Base-by-base conservation (phyloP, 1,140 invertebrate species). In the Plodia interpunctella region DNA sequence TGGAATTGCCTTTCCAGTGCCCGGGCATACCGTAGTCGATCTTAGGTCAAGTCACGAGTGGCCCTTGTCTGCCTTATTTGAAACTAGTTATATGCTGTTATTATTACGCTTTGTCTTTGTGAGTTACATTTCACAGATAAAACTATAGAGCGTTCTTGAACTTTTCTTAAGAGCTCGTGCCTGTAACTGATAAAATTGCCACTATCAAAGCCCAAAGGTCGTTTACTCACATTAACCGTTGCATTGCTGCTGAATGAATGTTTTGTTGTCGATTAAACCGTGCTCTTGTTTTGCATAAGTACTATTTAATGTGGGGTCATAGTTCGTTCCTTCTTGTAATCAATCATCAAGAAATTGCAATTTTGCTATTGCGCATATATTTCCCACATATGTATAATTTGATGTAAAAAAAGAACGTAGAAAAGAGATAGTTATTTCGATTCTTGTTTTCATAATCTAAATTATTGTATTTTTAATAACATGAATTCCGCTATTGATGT, bases 21-120 rank as follows among this genome's bases (percentile, higher is more conserved):
- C 49, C 54, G 68, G 57, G 53, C 66, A 50, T n/a, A 52, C 58
- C 56, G 63, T 50, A 55, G 44, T 35, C 61, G 69, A 67, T 73
- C 67, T 64, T 60, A 61, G 62, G 50, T 65, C 60, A 61, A 50
- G 5, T 52, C 59, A 28, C 58, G 30, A 32, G 30, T 55, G 58
- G 49, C 63, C 61, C 15, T 15, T 25, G 21, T 25, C 21, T 25
- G 38, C 13, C 10, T 44, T 5, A 58, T 44, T 25, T 58, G 51
- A 21, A 63, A 65, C 57, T 57, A 56, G 49, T 60, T 59, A 51
- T 44, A 55, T 59, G 49, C 44, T n/a, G 50, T 55, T 3, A 1
- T 44, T 44, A n/a, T 17, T 17, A 44, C 13, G n/a, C 38, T n/a
- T 44, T 44, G 15, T 15, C 5, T 35, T 17, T 15, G 38, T 15